Conservation (phyloP, 92 coral and sea anemone species). For the Siderastrea radians region DNA sequence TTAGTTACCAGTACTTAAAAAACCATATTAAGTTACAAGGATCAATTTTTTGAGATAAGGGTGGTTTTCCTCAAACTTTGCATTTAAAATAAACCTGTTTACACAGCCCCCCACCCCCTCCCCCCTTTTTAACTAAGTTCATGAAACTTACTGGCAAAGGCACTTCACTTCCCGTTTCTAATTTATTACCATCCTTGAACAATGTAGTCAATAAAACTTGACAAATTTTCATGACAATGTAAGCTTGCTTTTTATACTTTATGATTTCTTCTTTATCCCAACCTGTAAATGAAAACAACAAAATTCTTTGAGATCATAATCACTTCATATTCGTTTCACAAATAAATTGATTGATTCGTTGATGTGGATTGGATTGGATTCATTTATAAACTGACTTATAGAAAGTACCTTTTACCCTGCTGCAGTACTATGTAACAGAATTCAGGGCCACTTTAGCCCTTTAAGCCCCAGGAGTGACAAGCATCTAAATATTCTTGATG, state of each 20-base stretch:
- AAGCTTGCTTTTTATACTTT: slow-evolving; percentile 14
- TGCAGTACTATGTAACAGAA: no score
- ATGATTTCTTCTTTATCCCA: slow-evolving; percentile 26
- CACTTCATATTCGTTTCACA: not conserved
- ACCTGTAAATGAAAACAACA: not conserved
- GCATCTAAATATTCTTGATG: no score
- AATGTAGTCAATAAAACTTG: slow-evolving; percentile 14
- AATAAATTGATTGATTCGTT: not conserved
- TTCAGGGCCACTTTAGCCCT: no score
- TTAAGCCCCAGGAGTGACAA: no score
- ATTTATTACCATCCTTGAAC: not conserved
- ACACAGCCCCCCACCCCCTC: no score
- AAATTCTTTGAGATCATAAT: not conserved
- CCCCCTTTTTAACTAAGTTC: no score
- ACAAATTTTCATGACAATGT: slow-evolving; percentile 3
- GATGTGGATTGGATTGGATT: not conserved
- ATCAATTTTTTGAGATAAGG: no score
- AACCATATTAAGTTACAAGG: no score
- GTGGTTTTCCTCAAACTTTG: no score
- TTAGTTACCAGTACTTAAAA: no score
- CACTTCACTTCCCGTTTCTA: not conserved
- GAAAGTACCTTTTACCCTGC: no score
- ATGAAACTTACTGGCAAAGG: not conserved
- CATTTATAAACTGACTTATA: not conserved
- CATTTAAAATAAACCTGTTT: no score